Base-by-base conservation (phyloP, 2,797 vertebrate genomes). In the Catamblyrhynchus diadema region DNA sequence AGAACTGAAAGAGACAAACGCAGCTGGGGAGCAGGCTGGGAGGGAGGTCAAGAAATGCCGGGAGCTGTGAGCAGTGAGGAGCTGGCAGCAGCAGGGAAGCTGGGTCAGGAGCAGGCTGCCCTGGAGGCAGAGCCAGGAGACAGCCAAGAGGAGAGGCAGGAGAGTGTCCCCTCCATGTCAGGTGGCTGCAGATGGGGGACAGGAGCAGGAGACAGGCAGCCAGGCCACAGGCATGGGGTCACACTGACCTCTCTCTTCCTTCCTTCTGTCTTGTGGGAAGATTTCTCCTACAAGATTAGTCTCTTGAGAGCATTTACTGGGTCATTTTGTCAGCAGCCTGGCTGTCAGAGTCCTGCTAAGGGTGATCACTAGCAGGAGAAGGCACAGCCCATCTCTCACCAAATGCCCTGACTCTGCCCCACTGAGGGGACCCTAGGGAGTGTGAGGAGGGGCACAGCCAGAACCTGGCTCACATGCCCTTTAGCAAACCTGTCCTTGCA, bases 391-490 rank as follows among this genome's bases (percentile, higher is more conserved):
- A 3, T 39, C 23, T 78, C 57, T 48, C 14, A 74, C 33, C 50
- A 71, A 35, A 60, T 45, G 16, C 23, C 8, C 44, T 50, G 32
- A 27, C 9, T 8, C 78, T 20, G 37, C 60, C 20, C 33, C 78
- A 44, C 25, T 59, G 65, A 8, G 9, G 21, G 41, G 23, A 25
- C 33, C 32, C 41, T 11, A n/a, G n/a, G 21, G 33, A 60, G 6
- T 1, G 6, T 0, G 1, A 57, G 56, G 16, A 25, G 35, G 54
- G 4, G 7, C 60, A 69, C 0, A 5, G 59, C 6, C 39, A 65
- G 54, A 69, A 25, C 27, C 14, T 1, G 0, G 14, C 27, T 85
- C 14, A 0, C 5, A 32, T 23, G 24, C 2, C 21, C 37, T 53
- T 67, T 28, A 4, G 23, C 17, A 78, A 78, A 74, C 9, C 5